Conservation (phyloP, 2,113 vertebrate species). For the Tricholaema leucomelas region DNA sequence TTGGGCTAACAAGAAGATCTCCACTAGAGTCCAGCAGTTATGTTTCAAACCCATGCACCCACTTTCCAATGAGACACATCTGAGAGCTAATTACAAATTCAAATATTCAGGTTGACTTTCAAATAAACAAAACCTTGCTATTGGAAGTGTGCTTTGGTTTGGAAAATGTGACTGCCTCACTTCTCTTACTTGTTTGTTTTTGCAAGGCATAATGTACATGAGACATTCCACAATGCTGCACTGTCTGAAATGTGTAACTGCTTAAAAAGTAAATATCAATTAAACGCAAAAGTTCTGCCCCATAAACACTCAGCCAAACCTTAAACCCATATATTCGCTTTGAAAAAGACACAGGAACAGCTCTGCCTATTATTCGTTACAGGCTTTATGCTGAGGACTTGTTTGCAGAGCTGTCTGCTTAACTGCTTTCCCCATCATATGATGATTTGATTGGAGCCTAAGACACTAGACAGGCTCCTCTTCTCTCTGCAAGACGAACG, state of each 20-base stretch:
- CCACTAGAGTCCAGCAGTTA: slow-evolving; percentile 12
- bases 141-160: slow-evolving; percentile 76
- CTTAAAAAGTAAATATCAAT: slow-evolving; percentile 85
- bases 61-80: slow-evolving; percentile 40
- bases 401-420: neutral
- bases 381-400: neutral
- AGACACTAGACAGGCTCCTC: neutral
- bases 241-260: slow-evolving; percentile 75
- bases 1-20: neutral
- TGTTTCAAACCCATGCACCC: slow-evolving; percentile 23
- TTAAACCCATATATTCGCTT: slow-evolving; percentile 34
- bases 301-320: slow-evolving; percentile 69
- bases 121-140: slow-evolving; percentile 82
- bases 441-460: neutral
- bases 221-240: slow-evolving; percentile 71
- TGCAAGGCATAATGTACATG: slow-evolving; percentile 72
- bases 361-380: slow-evolving; percentile 26
- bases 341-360: slow-evolving; percentile 58
- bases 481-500: neutral
- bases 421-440: neutral
- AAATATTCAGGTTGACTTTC: slow-evolving; percentile 67
- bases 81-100: slow-evolving; percentile 68
- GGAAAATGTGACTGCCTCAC: slow-evolving; percentile 79
- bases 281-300: slow-evolving; percentile 68
- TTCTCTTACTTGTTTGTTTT: slow-evolving; percentile 81